Evolutionary conservation across 2,797 vertebrate genomes (phyloP), one percentile per base, ranked within the genome.

Genomic region (Premnoplex brunnescens): DNA sequence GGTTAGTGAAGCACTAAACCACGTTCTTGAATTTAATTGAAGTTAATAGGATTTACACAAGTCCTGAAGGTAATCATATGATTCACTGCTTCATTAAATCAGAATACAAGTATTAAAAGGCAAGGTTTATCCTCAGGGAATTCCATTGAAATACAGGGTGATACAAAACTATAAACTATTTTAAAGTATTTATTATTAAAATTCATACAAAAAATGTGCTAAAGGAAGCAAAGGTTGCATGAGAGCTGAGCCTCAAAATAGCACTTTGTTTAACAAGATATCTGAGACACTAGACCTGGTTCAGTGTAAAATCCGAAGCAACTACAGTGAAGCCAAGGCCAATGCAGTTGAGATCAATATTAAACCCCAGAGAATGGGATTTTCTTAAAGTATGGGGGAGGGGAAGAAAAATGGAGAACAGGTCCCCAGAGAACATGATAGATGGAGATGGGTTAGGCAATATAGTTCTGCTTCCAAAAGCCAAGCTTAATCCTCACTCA

Each of bases 381-480:
- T 93, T 96, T 92, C 89, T 84, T 81, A 68, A 94, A 87, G 59
- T 49, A 43, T 41, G 39, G 85, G 86, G 89, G 74, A 88, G 43
- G 92, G 89, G 71, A 89, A 92, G 34, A 67, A 95, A 96, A 94
- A 85, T 82, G 83, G 88, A 79, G 85, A 96, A 87, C 56, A 60
- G 44, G 83, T 90, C 93, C 89, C 85, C n/a, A 82, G 86, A 90
- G 93, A 82, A 85, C 1, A 1, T 76, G 83, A 95, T 90, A 82
- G 95, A 96, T 82, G 83, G 71, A 51, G 77, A 91, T 79, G 80
- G 91, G 89, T 60, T 86, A 96, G 85, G 85, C 93, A 97, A 93
- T 93, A 88, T n/a, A 96, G 83, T 41, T 91, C 83, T 95, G 80
- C 67, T 94, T 96, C 96, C 94, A 95, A 96, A 95, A 97, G 63